These are phyloP conservation scores for Amiota minor DNA, from an alignment of 2,888 invertebrate genomes.

Conservation along the genomic window DNA sequence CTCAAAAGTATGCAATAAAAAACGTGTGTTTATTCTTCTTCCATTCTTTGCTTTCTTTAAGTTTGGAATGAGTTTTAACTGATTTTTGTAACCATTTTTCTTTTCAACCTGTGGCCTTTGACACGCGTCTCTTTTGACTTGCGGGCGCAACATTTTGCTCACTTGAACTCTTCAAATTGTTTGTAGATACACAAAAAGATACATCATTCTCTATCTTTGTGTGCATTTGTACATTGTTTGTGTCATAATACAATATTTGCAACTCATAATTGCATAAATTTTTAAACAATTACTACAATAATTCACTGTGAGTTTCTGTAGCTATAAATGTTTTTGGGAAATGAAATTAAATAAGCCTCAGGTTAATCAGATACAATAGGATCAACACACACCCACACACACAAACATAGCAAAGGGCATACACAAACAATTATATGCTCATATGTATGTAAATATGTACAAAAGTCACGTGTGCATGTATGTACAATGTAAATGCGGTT, in stretches of 20 bases:
- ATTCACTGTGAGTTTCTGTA: conserved; percentile 38
- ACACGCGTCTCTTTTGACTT: conserved; percentile 3
- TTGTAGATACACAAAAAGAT: conserved; percentile 14
- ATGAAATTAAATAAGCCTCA: conserved; percentile 66
- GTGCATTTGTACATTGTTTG: conserved; percentile 57
- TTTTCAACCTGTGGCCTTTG: background rate
- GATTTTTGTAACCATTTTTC: too few relatives aligned
- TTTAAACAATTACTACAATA: conserved; percentile 55
- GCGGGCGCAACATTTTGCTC: background rate
- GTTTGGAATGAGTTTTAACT: conserved; percentile 3
- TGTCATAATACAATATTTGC: conserved; percentile 63
- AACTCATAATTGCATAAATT: conserved; percentile 72
- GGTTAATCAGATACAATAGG: conserved; percentile 40
- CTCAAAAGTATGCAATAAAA: conserved; percentile 18
- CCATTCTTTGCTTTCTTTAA: background rate
- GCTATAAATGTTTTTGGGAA: conserved; percentile 48
- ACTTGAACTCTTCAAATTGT: background rate
- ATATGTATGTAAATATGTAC: conserved; percentile 27
- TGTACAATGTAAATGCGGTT: too few relatives aligned
- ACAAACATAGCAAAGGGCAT: background rate
- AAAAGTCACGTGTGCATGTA: conserved; percentile 19
- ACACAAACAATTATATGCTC: conserved; percentile 16
- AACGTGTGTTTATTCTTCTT: conserved; percentile 22
- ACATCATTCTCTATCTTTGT: background rate
- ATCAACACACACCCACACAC: background rate